Conservation (phyloP, 2,113 vertebrate species). For the Daboia siamensis region DNA sequence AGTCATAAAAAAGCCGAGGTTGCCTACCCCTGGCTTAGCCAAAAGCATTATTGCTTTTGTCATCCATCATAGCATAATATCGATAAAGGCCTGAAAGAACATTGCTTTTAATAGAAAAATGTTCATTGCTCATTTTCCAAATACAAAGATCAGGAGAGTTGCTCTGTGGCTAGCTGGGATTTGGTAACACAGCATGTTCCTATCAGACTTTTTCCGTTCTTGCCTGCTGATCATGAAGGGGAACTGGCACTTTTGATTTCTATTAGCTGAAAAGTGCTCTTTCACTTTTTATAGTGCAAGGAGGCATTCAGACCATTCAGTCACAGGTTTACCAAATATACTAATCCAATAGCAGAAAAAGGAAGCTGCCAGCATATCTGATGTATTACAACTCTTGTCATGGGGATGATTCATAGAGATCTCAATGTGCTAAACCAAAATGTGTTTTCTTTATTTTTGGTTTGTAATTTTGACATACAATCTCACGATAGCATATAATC, state of each 20-base stretch:
- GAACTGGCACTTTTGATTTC: background rate
- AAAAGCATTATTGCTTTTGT: background rate
- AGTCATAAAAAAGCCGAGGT: no score
- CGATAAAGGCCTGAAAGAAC: background rate
- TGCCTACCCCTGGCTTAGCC: background rate
- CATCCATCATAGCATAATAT: background rate
- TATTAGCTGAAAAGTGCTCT: background rate
- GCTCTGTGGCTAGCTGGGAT: background rate
- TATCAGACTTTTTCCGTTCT: background rate
- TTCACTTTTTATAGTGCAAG: background rate
- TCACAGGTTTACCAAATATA: background rate
- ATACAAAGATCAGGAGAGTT: background rate
- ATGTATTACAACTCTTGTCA: background rate
- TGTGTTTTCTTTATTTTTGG: background rate
- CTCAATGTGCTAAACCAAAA: background rate
- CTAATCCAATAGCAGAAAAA: background rate
- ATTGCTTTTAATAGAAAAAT: background rate
- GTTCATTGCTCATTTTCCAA: background rate
- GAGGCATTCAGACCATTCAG: background rate
- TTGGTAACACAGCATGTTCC: background rate
- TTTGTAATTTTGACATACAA: background rate
- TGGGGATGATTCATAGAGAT: background rate
- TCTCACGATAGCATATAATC: background rate
- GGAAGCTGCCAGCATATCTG: background rate
- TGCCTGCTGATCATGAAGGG: background rate